Conservation (phyloP, 2,113 vertebrate species). For the Cyphomyrus discorhynchus region DNA sequence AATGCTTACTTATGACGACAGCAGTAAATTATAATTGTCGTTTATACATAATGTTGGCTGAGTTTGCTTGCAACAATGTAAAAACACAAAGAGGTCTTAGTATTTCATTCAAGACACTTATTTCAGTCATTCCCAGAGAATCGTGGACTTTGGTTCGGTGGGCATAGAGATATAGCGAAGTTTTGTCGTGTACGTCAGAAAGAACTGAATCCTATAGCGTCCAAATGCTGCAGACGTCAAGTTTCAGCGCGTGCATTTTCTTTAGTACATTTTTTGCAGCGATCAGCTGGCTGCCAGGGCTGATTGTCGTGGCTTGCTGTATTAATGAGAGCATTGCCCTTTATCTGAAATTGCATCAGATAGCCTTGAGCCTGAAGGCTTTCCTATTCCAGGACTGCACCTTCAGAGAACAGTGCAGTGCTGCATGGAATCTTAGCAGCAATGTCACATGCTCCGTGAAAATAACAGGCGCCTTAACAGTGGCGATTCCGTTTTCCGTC, state of each 20-base stretch:
- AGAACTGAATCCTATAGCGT: not conserved
- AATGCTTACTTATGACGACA: not conserved
- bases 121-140: not conserved
- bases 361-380: not conserved
- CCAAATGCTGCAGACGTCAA: not conserved
- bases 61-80: not conserved
- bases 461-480: slow-evolving; percentile 9
- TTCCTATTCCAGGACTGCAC: not conserved
- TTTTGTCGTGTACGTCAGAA: not conserved
- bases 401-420: not conserved
- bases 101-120: not conserved
- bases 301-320: not conserved
- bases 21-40: not conserved
- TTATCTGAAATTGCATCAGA: not conserved
- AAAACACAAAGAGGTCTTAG: not conserved
- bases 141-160: not conserved
- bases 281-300: not conserved
- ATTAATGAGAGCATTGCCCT: not conserved
- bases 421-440: slow-evolving; percentile 14
- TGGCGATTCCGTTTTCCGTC: not conserved
- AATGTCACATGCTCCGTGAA: slow-evolving; percentile 10
- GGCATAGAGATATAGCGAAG: not conserved
- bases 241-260: not conserved
- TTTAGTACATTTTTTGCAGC: not conserved
- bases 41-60: not conserved